These are phyloP conservation scores for Nasonia vitripennis DNA, from an alignment of 1,140 invertebrate genomes.

Conservation along the genomic window DNA sequence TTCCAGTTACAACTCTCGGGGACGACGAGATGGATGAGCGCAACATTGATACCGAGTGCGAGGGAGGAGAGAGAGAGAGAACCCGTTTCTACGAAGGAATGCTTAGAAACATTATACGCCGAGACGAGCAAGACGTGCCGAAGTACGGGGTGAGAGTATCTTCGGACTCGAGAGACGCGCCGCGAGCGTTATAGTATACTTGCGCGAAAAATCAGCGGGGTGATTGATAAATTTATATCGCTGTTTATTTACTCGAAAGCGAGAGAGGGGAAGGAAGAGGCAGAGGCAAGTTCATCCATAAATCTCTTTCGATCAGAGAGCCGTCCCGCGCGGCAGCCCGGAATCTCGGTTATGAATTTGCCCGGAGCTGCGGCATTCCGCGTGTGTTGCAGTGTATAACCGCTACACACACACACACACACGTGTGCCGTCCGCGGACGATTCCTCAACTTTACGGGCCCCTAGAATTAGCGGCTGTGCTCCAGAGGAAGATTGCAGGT, in stretches of 20 bases:
- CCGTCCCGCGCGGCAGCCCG: conserved; percentile 24
- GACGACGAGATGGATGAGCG: conserved; percentile 61
- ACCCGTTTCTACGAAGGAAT: conserved; percentile 62
- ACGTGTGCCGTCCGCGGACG: conserved; percentile 56
- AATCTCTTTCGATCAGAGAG: conserved; percentile 44
- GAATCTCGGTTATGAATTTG: conserved; percentile 37
- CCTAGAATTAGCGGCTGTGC: conserved; percentile 68
- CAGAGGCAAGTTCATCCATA: conserved; percentile 14
- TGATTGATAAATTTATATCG: too few species aligned
- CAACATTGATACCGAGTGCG: conserved; percentile 62
- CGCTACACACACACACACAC: background rate
- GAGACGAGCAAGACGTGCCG: conserved; percentile 45
- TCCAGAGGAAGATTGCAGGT: conserved; percentile 69
- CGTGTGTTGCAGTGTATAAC: background rate
- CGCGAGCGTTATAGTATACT: background rate
- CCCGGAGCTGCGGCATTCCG: conserved; percentile 47
- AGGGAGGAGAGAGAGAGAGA: background rate
- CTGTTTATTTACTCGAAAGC: conserved; percentile 9
- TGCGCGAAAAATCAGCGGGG: too few species aligned
- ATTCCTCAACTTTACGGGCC: conserved; percentile 67
- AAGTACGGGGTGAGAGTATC: background rate
- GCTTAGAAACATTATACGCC: conserved; percentile 60
- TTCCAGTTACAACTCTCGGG: conserved; percentile 67
- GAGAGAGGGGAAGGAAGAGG: background rate
- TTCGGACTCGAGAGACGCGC: background rate